Conservation (phyloP, 1,140 invertebrate genomes). For the Drosophila pachea region DNA sequence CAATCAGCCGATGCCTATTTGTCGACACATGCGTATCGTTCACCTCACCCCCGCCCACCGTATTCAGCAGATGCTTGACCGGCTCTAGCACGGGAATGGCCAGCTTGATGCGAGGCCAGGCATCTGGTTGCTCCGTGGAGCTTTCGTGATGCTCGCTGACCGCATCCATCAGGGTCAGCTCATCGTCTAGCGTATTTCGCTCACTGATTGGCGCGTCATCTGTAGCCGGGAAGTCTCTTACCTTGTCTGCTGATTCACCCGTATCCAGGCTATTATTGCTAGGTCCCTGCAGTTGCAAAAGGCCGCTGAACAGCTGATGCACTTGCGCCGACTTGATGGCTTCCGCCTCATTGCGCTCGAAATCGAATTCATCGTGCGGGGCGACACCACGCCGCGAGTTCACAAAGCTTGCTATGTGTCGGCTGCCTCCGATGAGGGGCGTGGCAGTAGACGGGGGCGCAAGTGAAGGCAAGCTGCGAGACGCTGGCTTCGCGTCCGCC, state of each 20-base stretch:
- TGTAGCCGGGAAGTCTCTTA: too few species aligned
- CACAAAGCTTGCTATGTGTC: conserved; percentile 60
- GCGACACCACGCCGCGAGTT: conserved; percentile 20
- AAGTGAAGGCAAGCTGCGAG: conserved; percentile 9
- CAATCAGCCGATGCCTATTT: conserved; percentile 58
- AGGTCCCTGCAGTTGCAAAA: conserved; percentile 44
- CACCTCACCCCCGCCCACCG: conserved; percentile 62
- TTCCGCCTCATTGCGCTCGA: conserved; percentile 60
- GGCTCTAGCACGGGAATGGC: conserved; percentile 68
- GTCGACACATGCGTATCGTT: conserved; percentile 62
- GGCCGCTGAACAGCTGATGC: conserved; percentile 49
- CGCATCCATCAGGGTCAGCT: conserved; percentile 33
- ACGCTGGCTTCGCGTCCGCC: conserved; percentile 30
- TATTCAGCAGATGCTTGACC: conserved; percentile 65
- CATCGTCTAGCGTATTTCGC: conserved; percentile 47
- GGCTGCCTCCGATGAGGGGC: conserved; percentile 19
- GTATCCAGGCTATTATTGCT: conserved; percentile 42
- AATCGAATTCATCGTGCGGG: conserved; percentile 56
- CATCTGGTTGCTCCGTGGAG: conserved; percentile 36
- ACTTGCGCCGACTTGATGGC: conserved; percentile 52
- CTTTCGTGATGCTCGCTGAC: conserved; percentile 58
- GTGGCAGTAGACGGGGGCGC: conserved; percentile 8
- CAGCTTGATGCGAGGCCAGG: conserved; percentile 63
- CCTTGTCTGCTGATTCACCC: background rate
- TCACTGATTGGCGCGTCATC: conserved; percentile 50